Conservation (phyloP, 2,113 vertebrate genomes). For the Neotragus moschatus region DNA sequence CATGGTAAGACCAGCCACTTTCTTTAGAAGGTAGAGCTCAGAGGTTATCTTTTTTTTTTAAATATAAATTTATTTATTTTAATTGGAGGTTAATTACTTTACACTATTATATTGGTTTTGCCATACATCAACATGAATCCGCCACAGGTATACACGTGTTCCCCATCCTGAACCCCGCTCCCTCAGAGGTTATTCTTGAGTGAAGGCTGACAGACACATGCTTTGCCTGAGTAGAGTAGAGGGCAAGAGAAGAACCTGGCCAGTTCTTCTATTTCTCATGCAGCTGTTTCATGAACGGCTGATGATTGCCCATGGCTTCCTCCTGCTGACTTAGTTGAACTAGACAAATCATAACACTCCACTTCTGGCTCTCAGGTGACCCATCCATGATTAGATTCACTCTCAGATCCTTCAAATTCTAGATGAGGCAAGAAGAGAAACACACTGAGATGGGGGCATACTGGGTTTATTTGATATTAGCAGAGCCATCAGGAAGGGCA, state of each 20-base stretch:
- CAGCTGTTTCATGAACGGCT: neutral
- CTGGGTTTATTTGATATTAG: accelerated
- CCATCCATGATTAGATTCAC: neutral
- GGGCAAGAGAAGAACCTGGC: neutral
- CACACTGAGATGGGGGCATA: neutral
- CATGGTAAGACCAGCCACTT: neutral
- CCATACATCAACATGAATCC: too few species aligned
- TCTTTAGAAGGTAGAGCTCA: neutral
- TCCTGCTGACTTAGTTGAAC: neutral
- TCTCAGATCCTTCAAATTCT: neutral
- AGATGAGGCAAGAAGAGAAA: neutral
- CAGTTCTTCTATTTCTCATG: neutral
- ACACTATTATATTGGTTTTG: too few species aligned
- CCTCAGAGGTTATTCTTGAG: neutral
- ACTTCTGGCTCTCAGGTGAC: neutral
- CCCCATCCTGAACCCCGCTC: too few species aligned
- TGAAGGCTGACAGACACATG: neutral
- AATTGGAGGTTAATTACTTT: too few species aligned
- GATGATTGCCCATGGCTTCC: neutral
- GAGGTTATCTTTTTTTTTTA: neutral
- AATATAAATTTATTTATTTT: too few species aligned
- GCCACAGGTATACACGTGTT: too few species aligned
- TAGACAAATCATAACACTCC: neutral
- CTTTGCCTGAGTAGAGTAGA: neutral
- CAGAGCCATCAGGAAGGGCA: neutral